Base-by-base conservation (phyloP, 2,113 vertebrate species). In the Cyanoliseus patagonus region DNA sequence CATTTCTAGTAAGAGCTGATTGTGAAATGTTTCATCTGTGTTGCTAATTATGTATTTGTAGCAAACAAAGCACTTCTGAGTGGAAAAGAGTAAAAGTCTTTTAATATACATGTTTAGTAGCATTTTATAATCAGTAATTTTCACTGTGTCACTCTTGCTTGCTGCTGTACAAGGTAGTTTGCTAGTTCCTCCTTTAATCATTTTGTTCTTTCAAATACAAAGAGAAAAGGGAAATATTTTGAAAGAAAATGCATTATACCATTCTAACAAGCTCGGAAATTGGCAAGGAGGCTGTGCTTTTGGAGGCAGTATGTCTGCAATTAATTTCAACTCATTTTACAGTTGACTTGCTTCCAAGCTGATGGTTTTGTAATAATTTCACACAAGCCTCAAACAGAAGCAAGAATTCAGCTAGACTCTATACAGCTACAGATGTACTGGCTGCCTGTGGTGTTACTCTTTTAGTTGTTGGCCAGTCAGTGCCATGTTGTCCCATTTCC, bases 251-350 rank as follows among this genome's bases (percentile, higher is more conserved):
- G 13, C 35, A 76, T 74, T 66, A 46, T 63, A 39, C 10, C 25
- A 18, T 83, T 73, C n/a, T 59, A n/a, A 66, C 68, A 79, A 90
- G 42, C 66, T 24, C 17, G 51, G 51, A 93, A 91, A 79, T 64
- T 84, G 62, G 37, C 57, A 61, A 51, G 33, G 57, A 91, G 33
- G 20, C 47, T 70, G 20, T 74, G 66, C 57, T 86, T 88, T 85
- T 86, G 52, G 72, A 90, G 31, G 51, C 52, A 59, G 42, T 62
- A 86, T 27, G 30, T 39, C 70, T 94, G 78, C 55, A 91, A 35
- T 75, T 81, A 84, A 87, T 94, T 93, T 90, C 20, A 90, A 72
- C 51, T 91, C 68, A 42, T 72, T 84, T 92, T 87, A 67, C n/a
- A 42, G 46, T 76, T 91, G 62, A 76, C 39, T 84, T 94, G 22